Base-by-base conservation (phyloP, 1,140 invertebrate species). In the Macrotrachela quadricornifera region DNA sequence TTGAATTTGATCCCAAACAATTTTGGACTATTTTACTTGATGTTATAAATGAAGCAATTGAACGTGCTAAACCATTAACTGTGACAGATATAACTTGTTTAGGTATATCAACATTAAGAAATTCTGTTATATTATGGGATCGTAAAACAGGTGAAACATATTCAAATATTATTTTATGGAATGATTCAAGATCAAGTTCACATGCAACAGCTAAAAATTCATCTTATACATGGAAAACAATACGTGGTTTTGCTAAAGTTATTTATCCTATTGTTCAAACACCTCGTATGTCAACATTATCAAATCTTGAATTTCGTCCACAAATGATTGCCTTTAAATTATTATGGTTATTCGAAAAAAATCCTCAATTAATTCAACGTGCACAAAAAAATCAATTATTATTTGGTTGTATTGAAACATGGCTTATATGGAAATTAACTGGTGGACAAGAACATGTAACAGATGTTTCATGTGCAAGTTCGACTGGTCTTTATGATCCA, bases 221-320 rank as follows among this genome's bases (percentile, higher is more conserved):
- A 36, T 21, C n/a, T 6, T 51, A 9, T 4, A 54, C 8, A 13
- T 36, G 39, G 12, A 36, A 44, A 53, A 15, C 18, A 37, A 41
- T 44, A 42, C 56, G n/a, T 46, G 16, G 52, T 39, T 59, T 60
- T 21, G 57, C 76, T 77, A 57, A 70, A 76, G 48, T 86, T 79
- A 41, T 80, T 83, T 3, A 75, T 78, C 62, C 75, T 79, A 49
- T 87, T 83, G 68, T 87, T 92, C 66, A 85, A 85, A 61, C 84
- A 96, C 59, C 86, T 95, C 55, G 87, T 84, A 17, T 96, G 91
- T 90, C 92, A 92, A 65, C 90, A 96, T 69, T 61, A 83, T 36
- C 74, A 90, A 52, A 81, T 85, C 30, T 76, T 80, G 60, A 63
- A 75, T 37, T 68, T 85, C 51, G 85, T 91, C 0, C 77, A 80